A percentile compares a stretch with the other conserved stretches of the same genome.
phyloP scores from a whole-genome alignment of 1,140 invertebrate genomes.

The Zaprionus camerounensis region DNA sequence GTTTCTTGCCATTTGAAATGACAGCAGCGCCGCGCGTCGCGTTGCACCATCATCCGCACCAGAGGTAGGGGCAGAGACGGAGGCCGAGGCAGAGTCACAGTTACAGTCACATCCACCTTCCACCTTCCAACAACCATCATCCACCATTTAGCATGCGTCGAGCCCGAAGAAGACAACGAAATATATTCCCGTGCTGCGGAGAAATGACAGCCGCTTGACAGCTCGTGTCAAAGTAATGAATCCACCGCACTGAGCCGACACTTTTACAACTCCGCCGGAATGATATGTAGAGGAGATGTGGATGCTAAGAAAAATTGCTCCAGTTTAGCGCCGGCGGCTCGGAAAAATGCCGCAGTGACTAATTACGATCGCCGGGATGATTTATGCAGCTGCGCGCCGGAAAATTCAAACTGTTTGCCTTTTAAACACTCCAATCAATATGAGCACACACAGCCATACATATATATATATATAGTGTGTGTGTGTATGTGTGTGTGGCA shows the following conservation, averaged over 20 bases:
- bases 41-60: constrained; percentile 53
- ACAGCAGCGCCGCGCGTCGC: constrained; percentile 47
- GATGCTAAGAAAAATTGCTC: constrained; percentile 71
- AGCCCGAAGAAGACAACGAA: constrained; percentile 31
- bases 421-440: constrained; percentile 69
- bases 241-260: constrained; percentile 80
- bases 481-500: neutral
- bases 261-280: constrained; percentile 68
- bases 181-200: constrained; percentile 76
- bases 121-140: constrained; percentile 50
- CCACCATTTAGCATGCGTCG: constrained; percentile 59
- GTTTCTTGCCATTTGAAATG: constrained; percentile 67
- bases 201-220: constrained; percentile 83
- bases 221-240: constrained; percentile 84
- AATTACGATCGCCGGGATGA: constrained; percentile 76
- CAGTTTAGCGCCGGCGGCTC: constrained; percentile 74
- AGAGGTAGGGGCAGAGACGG: neutral
- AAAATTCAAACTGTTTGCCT: constrained; percentile 57
- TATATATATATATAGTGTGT: neutral
- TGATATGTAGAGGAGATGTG: constrained; percentile 15
- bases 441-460: neutral
- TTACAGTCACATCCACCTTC: constrained; percentile 35
- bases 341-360: constrained; percentile 69
- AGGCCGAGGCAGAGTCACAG: constrained; percentile 1
- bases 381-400: constrained; percentile 74